Conservation (phyloP, 2,888 invertebrate genomes). For the Poecilus cupreus region DNA sequence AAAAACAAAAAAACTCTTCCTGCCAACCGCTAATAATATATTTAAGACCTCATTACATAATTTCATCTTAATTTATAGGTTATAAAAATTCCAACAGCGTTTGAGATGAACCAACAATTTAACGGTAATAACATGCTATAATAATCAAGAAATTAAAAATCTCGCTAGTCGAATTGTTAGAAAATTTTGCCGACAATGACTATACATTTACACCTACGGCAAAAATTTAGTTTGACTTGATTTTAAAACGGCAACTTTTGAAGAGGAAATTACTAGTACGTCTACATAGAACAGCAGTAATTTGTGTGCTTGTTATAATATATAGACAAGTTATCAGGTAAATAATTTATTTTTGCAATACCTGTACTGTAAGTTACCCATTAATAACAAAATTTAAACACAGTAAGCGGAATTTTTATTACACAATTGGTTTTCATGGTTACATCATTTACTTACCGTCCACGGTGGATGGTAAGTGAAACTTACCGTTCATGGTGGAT, state of each 20-base stretch:
- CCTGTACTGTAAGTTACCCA: too few relatives aligned
- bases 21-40: background rate
- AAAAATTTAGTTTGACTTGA: too few relatives aligned
- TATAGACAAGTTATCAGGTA: background rate
- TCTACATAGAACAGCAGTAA: too few relatives aligned
- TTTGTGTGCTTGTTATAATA: background rate
- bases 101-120: constrained; percentile 32
- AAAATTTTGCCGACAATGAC: background rate
- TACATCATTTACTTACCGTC: too few relatives aligned
- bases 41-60: constrained; percentile 3
- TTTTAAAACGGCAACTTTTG: background rate
- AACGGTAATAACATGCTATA: constrained; percentile 10
- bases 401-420: too few relatives aligned
- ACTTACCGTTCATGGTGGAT: too few relatives aligned
- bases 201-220: background rate
- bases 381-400: too few relatives aligned
- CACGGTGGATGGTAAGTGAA: too few relatives aligned
- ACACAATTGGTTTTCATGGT: too few relatives aligned
- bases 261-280: too few relatives aligned
- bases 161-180: too few relatives aligned
- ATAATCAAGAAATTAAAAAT: background rate
- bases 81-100: constrained; percentile 7
- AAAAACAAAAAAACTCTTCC: constrained; percentile 3
- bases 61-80: constrained; percentile 11
- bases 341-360: too few relatives aligned